Evolutionary conservation across 2,113 vertebrate species (phyloP), one percentile per base, ranked within the genome.

Genomic region (Cygnus buccinator): DNA sequence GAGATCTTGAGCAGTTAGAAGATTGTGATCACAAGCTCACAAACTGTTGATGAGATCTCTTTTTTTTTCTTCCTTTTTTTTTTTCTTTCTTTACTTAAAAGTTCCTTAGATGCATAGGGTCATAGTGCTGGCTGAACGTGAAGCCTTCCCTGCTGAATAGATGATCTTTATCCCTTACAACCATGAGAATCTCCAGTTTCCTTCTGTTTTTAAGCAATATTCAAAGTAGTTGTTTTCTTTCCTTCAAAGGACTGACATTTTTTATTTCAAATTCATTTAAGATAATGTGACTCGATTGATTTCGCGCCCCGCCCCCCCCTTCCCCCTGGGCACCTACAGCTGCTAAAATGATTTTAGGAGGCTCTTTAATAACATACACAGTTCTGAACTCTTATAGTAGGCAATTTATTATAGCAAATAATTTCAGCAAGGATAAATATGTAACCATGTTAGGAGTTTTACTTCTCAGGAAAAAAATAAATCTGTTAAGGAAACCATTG

Each of bases 61-160:
- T 17, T 43, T 11, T 39, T 22, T 48, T 48, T 21, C 20, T 55
- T 35, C 3, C 37, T 39, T 37, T 16, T 21, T 8, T 25, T 44
- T 74, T 43, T 20, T 5, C 9, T 6, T 12, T 70, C 9, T 67
- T 46, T 57, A 0, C 82, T 71, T 70, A 28, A 55, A 90, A 28
- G 13, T 54, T 92, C 57, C 23, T 5, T 6, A 26, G 58, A 16
- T 89, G 28, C 54, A 15, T 6, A 4, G 16, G 11, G 18, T 50
- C 0, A 0, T 29, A 10, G 67, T 29, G 22, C 48, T 86, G 58
- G 63, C 39, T 28, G 10, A 55, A 57, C 11, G 23, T 67, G 33
- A 68, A 25, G 31, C 18, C 43, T 37, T 61, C 33, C 43, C 28
- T 50, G 25, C 48, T 75, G 43, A 31, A 3, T 31, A 52, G 62